Conservation (phyloP, 2,888 invertebrate species). For the Aspidiotus destructor region DNA sequence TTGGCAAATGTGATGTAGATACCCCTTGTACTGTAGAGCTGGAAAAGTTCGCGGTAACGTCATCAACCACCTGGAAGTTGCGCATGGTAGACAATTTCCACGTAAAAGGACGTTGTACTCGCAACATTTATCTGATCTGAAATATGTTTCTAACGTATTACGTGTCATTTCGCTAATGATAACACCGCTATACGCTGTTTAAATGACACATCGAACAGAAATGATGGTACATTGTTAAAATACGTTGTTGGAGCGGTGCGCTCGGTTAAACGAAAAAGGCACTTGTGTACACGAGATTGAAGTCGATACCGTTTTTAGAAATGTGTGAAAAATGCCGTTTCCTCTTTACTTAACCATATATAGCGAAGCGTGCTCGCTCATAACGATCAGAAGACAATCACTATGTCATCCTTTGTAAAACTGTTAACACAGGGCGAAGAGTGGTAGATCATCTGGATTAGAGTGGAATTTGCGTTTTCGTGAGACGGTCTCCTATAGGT, state of each 20-base stretch:
- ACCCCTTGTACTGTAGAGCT: no score
- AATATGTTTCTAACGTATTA: slow-evolving; percentile 3
- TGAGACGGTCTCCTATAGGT: background rate
- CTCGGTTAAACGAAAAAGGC: slow-evolving; percentile 5
- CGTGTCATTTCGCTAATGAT: slow-evolving; percentile 13
- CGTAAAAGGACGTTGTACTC: no score
- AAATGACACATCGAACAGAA: slow-evolving; percentile 19
- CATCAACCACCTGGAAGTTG: no score
- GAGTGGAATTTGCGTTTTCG: background rate
- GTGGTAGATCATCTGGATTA: background rate
- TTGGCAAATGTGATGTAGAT: no score
- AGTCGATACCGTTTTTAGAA: slow-evolving; percentile 22
- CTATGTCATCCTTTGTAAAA: slow-evolving; percentile 23
- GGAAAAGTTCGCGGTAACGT: no score
- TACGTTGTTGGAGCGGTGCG: background rate
- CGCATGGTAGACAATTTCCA: no score
- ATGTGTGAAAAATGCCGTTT: slow-evolving; percentile 25
- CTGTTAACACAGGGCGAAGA: slow-evolving; percentile 14
- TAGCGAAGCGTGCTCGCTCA: slow-evolving; percentile 27
- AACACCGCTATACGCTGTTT: slow-evolving; percentile 11
- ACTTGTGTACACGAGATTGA: slow-evolving; percentile 8
- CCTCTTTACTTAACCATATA: slow-evolving; percentile 19
- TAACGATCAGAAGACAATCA: slow-evolving; percentile 25
- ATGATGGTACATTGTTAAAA: slow-evolving; percentile 22
- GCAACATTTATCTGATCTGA: no score